Percentiles rank a stretch among this genome's conserved stretches.
Evolutionary conservation across 2,888 invertebrate genomes (phyloP).

Genomic region (Tenthredo amoena): DNA sequence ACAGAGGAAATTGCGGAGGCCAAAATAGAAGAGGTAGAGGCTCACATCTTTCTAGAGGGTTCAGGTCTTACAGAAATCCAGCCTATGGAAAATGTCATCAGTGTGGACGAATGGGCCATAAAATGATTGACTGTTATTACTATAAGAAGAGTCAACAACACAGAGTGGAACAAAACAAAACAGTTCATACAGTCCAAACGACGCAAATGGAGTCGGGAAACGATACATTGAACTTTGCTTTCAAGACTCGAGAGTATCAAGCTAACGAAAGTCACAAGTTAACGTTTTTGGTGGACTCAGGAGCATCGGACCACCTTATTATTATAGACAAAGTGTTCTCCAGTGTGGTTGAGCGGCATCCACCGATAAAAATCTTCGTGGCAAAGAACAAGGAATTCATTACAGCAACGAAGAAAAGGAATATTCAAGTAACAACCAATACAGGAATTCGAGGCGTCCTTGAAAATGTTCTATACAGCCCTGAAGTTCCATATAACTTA

Average conservation of each 20-base stretch:
- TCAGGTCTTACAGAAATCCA: constrained; percentile 1
- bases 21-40: background rate
- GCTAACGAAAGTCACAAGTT: background rate
- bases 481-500: constrained; percentile 66
- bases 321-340: constrained; percentile 39
- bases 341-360: constrained; percentile 48
- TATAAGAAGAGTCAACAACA: constrained; percentile 46
- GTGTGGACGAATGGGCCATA: constrained; percentile 52
- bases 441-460: constrained; percentile 57
- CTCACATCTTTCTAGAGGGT: background rate
- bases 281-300: constrained; percentile 57
- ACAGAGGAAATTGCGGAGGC: background rate
- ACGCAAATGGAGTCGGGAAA: background rate
- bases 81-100: constrained; percentile 47
- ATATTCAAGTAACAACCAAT: constrained; percentile 64
- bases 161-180: constrained; percentile 13
- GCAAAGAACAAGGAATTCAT: constrained; percentile 66
- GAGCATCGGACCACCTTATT: constrained; percentile 59
- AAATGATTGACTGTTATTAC: constrained; percentile 30
- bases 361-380: constrained; percentile 65
- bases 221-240: background rate
- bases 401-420: constrained; percentile 65
- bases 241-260: constrained; percentile 7
- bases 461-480: constrained; percentile 64
- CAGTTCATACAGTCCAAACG: background rate